Evolutionary conservation across 2,888 invertebrate species (phyloP).

Genomic region (Dolomedes plantarius): DNA sequence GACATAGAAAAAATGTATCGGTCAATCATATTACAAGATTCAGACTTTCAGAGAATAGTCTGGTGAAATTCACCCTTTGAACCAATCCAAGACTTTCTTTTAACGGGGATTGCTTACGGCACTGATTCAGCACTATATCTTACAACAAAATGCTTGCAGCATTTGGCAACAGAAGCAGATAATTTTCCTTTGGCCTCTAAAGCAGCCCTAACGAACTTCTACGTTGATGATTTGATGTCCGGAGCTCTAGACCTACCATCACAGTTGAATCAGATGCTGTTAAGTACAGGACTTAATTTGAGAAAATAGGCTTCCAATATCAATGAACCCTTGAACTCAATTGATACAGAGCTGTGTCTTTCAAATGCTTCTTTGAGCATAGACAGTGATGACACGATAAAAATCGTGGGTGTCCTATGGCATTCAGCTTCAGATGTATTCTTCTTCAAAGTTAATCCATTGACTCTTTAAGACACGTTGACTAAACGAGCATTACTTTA

Average conservation of each 20-base stretch:
- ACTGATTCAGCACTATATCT: slow-evolving; percentile 74
- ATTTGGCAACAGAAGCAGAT: slow-evolving; percentile 72
- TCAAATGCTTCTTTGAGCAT: slow-evolving; percentile 3
- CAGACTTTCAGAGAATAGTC: too few relatives aligned
- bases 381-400: slow-evolving; percentile 20
- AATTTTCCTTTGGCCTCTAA: slow-evolving; percentile 61
- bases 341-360: neutral
- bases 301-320: slow-evolving; percentile 17
- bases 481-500: neutral
- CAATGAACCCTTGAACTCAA: neutral
- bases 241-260: slow-evolving; percentile 54
- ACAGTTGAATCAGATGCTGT: neutral
- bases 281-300: neutral
- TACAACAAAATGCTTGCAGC: slow-evolving; percentile 73
- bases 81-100: too few relatives aligned
- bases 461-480: neutral
- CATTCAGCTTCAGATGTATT: neutral
- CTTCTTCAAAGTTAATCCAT: neutral
- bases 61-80: too few relatives aligned
- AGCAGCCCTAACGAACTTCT: slow-evolving; percentile 73
- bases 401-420: slow-evolving; percentile 31
- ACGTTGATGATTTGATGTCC: slow-evolving; percentile 75
- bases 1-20: too few relatives aligned
- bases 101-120: slow-evolving; percentile 76
- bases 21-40: too few relatives aligned